A percentile compares a stretch with the other conserved stretches of the same genome.
These are phyloP conservation scores for Fissipunctia ypsillon DNA, from an alignment of 2,888 invertebrate genomes.

Conservation along the genomic window DNA sequence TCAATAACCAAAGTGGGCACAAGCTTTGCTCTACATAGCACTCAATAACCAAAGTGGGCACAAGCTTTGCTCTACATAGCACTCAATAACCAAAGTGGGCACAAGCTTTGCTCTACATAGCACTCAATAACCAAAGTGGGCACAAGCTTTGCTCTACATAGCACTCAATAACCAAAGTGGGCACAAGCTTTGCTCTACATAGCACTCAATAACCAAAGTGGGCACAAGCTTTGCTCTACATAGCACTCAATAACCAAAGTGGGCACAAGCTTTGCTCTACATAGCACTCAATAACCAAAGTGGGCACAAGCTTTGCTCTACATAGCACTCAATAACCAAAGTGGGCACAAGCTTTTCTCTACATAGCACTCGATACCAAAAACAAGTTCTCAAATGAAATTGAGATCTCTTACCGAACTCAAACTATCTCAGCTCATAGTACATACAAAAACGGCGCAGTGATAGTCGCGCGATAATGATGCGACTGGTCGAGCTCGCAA, in stretches of 20 bases:
- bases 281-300: background rate
- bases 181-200: background rate
- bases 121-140: background rate
- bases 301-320: background rate
- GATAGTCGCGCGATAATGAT: constrained; percentile 13
- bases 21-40: no score
- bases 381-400: constrained; percentile 2
- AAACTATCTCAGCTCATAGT: background rate
- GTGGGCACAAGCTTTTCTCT: background rate
- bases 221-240: background rate
- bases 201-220: background rate
- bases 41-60: background rate
- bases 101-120: background rate
- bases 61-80: no score
- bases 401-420: constrained; percentile 4
- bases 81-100: background rate
- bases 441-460: background rate
- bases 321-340: background rate
- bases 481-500: constrained; percentile 1
- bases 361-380: background rate
- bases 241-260: background rate
- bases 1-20: background rate
- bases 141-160: background rate
- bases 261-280: background rate
- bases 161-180: background rate